Evolutionary conservation across 1,140 invertebrate genomes (phyloP), one percentile per base, ranked within the genome.

Genomic region (Polypedilum pembai): DNA sequence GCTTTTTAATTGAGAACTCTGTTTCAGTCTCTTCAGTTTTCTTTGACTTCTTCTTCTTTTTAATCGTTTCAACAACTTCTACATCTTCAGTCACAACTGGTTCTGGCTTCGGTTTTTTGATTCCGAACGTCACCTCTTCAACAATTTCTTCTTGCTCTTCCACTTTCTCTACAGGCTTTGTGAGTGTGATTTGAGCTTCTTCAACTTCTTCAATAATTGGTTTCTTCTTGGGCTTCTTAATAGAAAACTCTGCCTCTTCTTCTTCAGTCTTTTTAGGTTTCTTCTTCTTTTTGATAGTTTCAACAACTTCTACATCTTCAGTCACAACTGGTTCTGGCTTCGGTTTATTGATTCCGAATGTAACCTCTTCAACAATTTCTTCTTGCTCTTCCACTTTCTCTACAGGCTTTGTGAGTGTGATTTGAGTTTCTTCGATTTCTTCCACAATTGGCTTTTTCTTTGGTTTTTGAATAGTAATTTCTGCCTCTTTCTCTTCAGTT

Each of bases 261-360:
- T 84, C 84, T 24, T 84, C 79, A 0, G 82, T 79, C 17, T 79
- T 77, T 18, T 79, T 81, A 3, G 81, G 81, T 75, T 81, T 84
- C 75, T 83, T 83, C 75, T 83, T 81, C 45, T 80, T 80, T 65
- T 81, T 81, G 0, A 80, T 75, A 40, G 79, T 77, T 5, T 80
- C 74, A 33, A 84, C 76, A 77, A 77, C 74, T 17, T 78, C 81
- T 75, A 83, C 82, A 20, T 79, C 79, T 74, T 81, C 80, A 21
- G 81, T 78, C 17, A 79, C 77, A 20, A 79, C 76, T 40, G 78
- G 75, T 73, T 80, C 80, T 1, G 81, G 76, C 73, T 78, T 77
- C 74, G 7, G 41, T 7, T 80, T 81, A 10, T 79, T 80, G n/a
- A 79, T 83, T 21, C 75, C 65, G 56, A 77, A 56, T 7, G 45